Evolutionary conservation across 1,140 invertebrate genomes (phyloP), one percentile per base, ranked within the genome.

Genomic region (Chrysomallon squamiferum): DNA sequence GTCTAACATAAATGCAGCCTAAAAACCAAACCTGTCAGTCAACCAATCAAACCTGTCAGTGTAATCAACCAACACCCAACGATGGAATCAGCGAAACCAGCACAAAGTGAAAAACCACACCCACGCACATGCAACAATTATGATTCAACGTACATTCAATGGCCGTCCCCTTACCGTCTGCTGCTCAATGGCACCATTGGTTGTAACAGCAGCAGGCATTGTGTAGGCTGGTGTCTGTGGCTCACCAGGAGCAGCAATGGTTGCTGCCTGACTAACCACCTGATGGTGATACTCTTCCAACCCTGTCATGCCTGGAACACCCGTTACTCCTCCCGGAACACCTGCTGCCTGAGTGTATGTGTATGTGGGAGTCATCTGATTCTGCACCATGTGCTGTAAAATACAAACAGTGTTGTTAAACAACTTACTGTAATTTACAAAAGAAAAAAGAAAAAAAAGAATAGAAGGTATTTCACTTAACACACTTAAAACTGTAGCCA

Each of bases 361-460:
- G 87, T 91, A 94, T 82, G 93, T 92, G 50, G 83, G 89, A 85
- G 91, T 90, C 90, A 95, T 94, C 78, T 93, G 93, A 88, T 93
- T 92, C 88, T 95, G 93, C 88, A 96, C 94, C 92, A 95, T 94
- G 89, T 95, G 94, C 94, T 95, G 90, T 22, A 93, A 92, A 69
- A 15, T 67, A 1, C 72, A 18, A 62, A n/a, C n/a, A n/a, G n/a
- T n/a, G n/a, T n/a, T n/a, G n/a, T n/a, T 38, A 66, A 27, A 62
- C n/a, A n/a, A n/a, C n/a, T n/a, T n/a, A n/a, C n/a, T n/a, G n/a
- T n/a, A n/a, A n/a, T n/a, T n/a, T n/a, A n/a, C n/a, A n/a, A n/a
- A n/a, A n/a, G n/a, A n/a, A n/a, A n/a, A n/a, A n/a, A n/a, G n/a
- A n/a, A n/a, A n/a, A n/a, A 13, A 47, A 6, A 47, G 15, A 11